Conservation (phyloP, 1,140 invertebrate species). For the Cotesia vestalis region DNA sequence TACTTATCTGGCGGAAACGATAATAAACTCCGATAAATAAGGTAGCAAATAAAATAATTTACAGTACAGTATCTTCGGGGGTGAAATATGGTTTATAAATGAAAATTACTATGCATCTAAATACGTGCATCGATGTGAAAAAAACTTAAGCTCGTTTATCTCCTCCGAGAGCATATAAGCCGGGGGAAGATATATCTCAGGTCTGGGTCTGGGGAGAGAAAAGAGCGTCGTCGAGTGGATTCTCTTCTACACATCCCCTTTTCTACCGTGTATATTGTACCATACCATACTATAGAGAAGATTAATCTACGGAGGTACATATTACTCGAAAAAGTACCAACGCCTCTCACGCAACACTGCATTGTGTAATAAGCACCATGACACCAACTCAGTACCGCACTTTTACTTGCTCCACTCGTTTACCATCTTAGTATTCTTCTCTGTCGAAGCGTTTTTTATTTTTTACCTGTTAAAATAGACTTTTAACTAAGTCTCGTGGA, state of each 20-base stretch:
- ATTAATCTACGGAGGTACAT: slow-evolving; percentile 33
- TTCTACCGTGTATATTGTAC: no score
- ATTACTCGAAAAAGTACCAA: slow-evolving; percentile 29
- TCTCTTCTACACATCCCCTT: slow-evolving; percentile 11
- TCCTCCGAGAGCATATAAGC: slow-evolving; percentile 9
- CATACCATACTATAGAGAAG: not conserved
- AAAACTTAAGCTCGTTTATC: slow-evolving; percentile 7
- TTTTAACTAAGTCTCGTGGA: not conserved
- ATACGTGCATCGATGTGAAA: slow-evolving; percentile 16
- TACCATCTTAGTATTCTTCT: slow-evolving; percentile 25
- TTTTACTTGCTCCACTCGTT: slow-evolving; percentile 5
- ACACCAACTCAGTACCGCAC: slow-evolving; percentile 18
- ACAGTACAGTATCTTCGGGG: not conserved
- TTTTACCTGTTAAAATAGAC: slow-evolving; percentile 9
- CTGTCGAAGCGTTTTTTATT: not conserved
- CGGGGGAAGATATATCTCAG: not conserved
- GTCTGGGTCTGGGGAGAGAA: not conserved
- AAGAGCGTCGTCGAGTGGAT: slow-evolving; percentile 6
- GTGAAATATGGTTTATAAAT: slow-evolving; percentile 9
- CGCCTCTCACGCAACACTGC: slow-evolving; percentile 40
- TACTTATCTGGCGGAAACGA: no score
- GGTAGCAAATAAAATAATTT: not conserved
- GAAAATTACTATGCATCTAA: slow-evolving; percentile 14
- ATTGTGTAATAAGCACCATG: slow-evolving; percentile 37
- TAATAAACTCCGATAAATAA: no score